Evolutionary conservation across 2,888 invertebrate species (phyloP).

Genomic region (Neocrepidodera transversa): DNA sequence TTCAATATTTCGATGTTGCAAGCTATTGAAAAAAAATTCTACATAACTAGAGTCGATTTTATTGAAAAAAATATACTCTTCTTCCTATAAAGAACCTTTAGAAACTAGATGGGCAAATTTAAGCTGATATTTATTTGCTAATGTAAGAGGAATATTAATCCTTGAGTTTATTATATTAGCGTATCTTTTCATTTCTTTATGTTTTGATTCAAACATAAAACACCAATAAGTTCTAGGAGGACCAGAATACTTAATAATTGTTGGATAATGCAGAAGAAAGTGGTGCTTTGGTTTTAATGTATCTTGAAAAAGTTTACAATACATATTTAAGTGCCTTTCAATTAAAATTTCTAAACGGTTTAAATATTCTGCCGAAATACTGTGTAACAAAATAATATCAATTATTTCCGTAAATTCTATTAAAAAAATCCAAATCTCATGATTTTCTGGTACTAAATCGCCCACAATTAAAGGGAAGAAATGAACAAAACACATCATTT

Average conservation of each 20-base stretch:
- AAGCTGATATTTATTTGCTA: not conserved
- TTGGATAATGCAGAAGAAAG: slow-evolving; percentile 42
- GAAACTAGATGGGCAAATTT: not conserved
- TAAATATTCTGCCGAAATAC: slow-evolving; percentile 22
- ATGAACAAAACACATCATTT: slow-evolving; percentile 31
- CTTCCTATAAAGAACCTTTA: too few relatives aligned
- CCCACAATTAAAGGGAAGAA: slow-evolving; percentile 22
- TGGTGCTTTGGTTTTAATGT: slow-evolving; percentile 45
- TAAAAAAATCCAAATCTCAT: slow-evolving; percentile 42
- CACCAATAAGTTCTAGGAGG: slow-evolving; percentile 31
- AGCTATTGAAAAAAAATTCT: too few relatives aligned
- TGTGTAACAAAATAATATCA: slow-evolving; percentile 38
- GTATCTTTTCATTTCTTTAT: slow-evolving; percentile 43
- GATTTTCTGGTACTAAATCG: slow-evolving; percentile 43
- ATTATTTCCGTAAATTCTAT: slow-evolving; percentile 42
- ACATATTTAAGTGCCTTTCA: slow-evolving; percentile 33
- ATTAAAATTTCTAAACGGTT: slow-evolving; percentile 28
- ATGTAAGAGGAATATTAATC: not conserved
- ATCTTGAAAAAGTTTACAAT: slow-evolving; percentile 36
- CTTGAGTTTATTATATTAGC: slow-evolving; percentile 25
- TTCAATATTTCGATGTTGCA: too few relatives aligned
- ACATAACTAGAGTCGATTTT: too few relatives aligned
- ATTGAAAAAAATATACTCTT: too few relatives aligned
- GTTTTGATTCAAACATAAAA: slow-evolving; percentile 43
- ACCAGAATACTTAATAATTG: slow-evolving; percentile 30